Conservation (phyloP, 1,140 invertebrate genomes). For the Cepaea nemoralis region DNA sequence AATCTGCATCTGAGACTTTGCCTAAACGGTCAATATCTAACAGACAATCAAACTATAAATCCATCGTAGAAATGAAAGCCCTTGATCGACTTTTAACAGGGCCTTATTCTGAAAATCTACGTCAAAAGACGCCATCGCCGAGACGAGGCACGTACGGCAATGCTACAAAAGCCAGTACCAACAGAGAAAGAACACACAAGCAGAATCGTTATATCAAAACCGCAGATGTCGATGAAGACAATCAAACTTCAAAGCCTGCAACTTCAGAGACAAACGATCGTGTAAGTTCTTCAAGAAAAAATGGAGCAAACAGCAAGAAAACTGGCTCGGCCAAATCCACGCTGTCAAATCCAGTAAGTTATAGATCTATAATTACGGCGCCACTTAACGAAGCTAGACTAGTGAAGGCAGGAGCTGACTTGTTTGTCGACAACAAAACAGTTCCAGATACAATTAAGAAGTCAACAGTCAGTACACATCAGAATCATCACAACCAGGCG, state of each 20-base stretch:
- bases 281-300: background rate
- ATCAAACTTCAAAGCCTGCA: background rate
- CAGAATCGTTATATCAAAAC: background rate
- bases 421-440: background rate
- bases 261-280: background rate
- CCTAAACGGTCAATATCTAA: background rate
- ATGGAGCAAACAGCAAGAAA: background rate
- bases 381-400: no score
- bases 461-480: background rate
- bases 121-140: background rate
- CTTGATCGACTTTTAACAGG: conserved; percentile 4
- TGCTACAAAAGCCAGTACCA: background rate
- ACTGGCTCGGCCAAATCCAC: background rate
- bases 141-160: background rate
- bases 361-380: no score
- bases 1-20: background rate
- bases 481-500: background rate
- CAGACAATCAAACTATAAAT: background rate
- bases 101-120: conserved; percentile 16
- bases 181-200: background rate
- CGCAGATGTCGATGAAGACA: background rate
- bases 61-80: conserved; percentile 20
- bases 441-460: background rate
- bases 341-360: no score
- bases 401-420: no score